A percentile compares a stretch with the other conserved stretches of the same genome.
Evolutionary conservation across 2,888 invertebrate genomes (phyloP).

Genomic region (Eupithecia centaureata): DNA sequence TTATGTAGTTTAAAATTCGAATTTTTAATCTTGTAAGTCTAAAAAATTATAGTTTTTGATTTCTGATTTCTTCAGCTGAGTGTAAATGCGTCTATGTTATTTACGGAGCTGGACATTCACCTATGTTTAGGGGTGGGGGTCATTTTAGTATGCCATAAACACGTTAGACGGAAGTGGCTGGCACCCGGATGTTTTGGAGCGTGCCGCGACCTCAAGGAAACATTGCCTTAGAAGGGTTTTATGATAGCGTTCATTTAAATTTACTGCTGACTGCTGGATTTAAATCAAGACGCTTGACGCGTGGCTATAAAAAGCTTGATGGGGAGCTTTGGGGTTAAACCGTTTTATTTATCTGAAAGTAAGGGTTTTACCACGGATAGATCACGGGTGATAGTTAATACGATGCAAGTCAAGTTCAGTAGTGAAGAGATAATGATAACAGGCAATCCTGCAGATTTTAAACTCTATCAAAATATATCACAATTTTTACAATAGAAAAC

Average conservation of each 20-base stretch:
- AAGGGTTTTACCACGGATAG: neutral
- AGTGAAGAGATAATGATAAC: neutral
- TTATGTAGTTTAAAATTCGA: no score
- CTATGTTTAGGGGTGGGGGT: conserved; percentile 23
- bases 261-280: conserved; percentile 11
- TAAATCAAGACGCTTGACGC: conserved; percentile 12
- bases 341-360: neutral
- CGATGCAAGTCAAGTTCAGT: neutral
- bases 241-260: conserved; percentile 25
- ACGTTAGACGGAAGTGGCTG: conserved; percentile 30
- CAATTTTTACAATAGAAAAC: no score
- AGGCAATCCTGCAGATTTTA: neutral
- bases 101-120: conserved; percentile 20
- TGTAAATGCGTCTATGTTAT: no score
- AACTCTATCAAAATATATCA: no score
- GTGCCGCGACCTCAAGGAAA: conserved; percentile 21
- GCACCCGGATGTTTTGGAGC: conserved; percentile 31
- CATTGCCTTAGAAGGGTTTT: conserved; percentile 22
- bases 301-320: conserved; percentile 3
- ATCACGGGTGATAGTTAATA: neutral
- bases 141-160: conserved; percentile 31
- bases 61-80: no score
- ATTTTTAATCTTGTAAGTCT: no score
- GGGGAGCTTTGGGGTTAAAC: neutral
- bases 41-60: no score